Evolutionary conservation across 2,888 invertebrate species (phyloP), one percentile per base, ranked within the genome.

Genomic region (Ennomos quercinarius): DNA sequence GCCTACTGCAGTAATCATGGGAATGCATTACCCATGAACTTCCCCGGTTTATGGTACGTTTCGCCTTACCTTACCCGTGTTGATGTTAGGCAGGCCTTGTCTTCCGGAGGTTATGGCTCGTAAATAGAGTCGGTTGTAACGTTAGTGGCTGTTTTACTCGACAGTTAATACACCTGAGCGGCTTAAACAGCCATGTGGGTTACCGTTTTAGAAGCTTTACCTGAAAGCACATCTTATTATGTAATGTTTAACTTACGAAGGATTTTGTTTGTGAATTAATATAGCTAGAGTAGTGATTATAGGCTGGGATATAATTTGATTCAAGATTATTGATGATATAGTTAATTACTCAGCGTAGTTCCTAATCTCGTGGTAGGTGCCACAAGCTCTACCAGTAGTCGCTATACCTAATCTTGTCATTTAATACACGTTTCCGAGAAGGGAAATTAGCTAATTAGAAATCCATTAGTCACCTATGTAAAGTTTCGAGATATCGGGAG

Each of bases 11-110:
- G 47, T 59, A 57, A 58, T 52, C 45, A 60, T 53, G 51, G 46
- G 45, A 61, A 58, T 56, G 54, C 47, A 65, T 42, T 57, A 54
- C 59, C 56, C 62, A 47, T 68, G 65, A 65, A 67, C 66, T 65
- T 67, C 58, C 46, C 38, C 47, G 41, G 45, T 56, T 57, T 51
- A 46, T 13, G 51, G 43, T 17, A 39, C 34, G 49, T 58, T 59
- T 61, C 51, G 54, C 64, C 66, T 67, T 69, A 67, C 46, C 69
- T 69, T 60, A 41, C 51, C 44, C 48, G 58, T 34, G 46, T 58
- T 63, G 46, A 50, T 61, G 60, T 52, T 58, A 53, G 46, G 51
- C 12, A 49, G 38, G 42, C 57, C 57, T 59, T 57, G 61, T 66
- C 49, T 66, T 35, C 35, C 42, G 11, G 13, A 35, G 46, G 54